Percentiles rank a stretch among this genome's conserved stretches.
These are phyloP conservation scores for Exaiptasia diaphana DNA, from an alignment of 64 coral and sea anemone species.

Conservation along the genomic window DNA sequence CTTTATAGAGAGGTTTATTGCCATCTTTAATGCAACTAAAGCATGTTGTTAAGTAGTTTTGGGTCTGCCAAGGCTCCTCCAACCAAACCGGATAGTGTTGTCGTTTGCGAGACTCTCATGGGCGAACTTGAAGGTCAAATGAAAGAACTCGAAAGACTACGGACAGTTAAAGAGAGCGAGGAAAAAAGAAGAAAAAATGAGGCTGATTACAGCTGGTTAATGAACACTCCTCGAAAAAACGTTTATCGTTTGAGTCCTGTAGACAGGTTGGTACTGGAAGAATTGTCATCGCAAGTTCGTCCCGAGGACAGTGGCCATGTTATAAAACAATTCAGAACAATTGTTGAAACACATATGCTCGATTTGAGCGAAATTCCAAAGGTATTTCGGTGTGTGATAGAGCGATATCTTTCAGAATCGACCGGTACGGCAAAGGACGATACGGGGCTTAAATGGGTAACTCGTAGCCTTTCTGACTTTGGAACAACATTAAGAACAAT, in stretches of 20 bases:
- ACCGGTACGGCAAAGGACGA: conserved; percentile 2
- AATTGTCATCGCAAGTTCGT: conserved; percentile 71
- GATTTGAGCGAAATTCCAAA: conserved; percentile 45
- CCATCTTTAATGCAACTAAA: too few species aligned
- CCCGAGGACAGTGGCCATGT: conserved; percentile 67
- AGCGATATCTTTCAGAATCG: conserved; percentile 55
- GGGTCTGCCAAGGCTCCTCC: conserved; percentile 50
- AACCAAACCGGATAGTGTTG: conserved; percentile 52
- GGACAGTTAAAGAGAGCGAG: conserved; percentile 45
- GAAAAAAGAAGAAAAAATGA: conserved; percentile 53
- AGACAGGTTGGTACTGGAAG: conserved; percentile 69
- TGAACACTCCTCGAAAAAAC: conserved; percentile 42
- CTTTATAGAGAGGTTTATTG: too few species aligned
- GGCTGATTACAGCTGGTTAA: conserved; percentile 84
- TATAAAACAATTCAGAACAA: conserved; percentile 64
- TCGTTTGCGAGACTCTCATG: conserved; percentile 74
- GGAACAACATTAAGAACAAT: conserved; percentile 59
- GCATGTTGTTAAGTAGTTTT: conserved; percentile 36
- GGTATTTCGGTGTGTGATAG: conserved; percentile 71
- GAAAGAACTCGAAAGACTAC: conserved; percentile 42
- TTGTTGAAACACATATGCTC: conserved; percentile 53
- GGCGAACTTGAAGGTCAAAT: conserved; percentile 73
- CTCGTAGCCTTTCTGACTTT: conserved; percentile 51
- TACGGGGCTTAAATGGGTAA: conserved; percentile 62
- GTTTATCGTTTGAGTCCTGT: conserved; percentile 55